phyloP scores from a whole-genome alignment of 2,888 invertebrate species.

The Amiota minor region DNA sequence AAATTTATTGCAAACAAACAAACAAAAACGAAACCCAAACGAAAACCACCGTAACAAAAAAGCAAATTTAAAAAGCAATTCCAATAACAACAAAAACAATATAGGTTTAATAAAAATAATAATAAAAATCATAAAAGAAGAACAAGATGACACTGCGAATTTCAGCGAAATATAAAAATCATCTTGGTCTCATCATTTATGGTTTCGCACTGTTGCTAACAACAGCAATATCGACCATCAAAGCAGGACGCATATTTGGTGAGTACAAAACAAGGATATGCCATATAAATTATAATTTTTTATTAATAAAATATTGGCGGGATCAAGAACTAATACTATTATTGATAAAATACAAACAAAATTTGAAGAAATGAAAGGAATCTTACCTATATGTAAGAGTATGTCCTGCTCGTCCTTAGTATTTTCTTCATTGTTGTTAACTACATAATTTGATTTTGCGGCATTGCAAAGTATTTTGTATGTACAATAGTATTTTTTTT shows the following conservation, averaged over 20 bases:
- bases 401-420: too few relatives aligned
- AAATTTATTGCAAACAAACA: slow-evolving; percentile 20
- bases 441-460: too few relatives aligned
- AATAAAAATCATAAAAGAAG: too few relatives aligned
- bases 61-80: not conserved
- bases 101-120: slow-evolving; percentile 38
- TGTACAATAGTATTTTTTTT: too few relatives aligned
- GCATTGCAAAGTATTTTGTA: too few relatives aligned
- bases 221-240: slow-evolving; percentile 59
- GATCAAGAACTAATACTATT: too few relatives aligned
- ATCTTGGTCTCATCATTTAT: slow-evolving; percentile 73
- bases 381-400: too few relatives aligned
- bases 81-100: slow-evolving; percentile 9
- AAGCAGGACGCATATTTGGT: slow-evolving; percentile 73
- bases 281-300: too few relatives aligned
- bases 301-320: too few relatives aligned
- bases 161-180: slow-evolving; percentile 71
- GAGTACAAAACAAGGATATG: slow-evolving; percentile 51
- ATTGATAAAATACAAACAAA: too few relatives aligned
- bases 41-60: slow-evolving; percentile 24
- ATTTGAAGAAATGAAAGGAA: too few relatives aligned
- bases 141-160: slow-evolving; percentile 71
- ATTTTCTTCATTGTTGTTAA: too few relatives aligned
- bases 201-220: slow-evolving; percentile 69
- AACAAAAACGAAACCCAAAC: slow-evolving; percentile 20